Base-by-base conservation (phyloP, 2,888 invertebrate species). In the Belgica antarctica region DNA sequence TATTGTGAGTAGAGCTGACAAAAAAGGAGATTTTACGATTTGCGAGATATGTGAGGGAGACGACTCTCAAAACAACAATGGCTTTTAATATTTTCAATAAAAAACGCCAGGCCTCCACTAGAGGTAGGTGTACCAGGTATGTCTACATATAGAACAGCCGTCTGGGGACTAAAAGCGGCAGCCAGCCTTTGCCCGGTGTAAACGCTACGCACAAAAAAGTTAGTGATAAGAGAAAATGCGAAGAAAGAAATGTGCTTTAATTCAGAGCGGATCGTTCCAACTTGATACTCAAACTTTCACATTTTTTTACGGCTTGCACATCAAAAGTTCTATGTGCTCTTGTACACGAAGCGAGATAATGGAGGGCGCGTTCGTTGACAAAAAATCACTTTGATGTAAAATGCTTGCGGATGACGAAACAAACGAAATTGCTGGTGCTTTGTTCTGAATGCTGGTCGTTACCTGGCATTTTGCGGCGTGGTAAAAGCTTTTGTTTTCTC, bases 321-420 rank as follows among this genome's bases (percentile, higher is more conserved):
- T 25, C 63, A 65, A 41, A 36, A 65, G 15, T 65, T 65, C 31
- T 46, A 27, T 27, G n/a, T n/a, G 25, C 63, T 65, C 46, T 65
- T 65, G 46, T 65, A 27, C 59, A 12, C 12, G 3, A 10, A 24
- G 8, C 12, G 41, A 41, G n/a, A 31, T 4, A 31, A n/a, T 4
- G 10, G n/a, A 41, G 41, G 12, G 7, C 19, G 12, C 22, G 22
- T 52, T 8, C 52, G 52, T 2, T 5, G 22, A 41, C n/a, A 41
- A 41, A 41, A 5, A 41, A 22, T 52, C 52, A 52, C 52, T 52
- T 52, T 52, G 52, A 52, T 52, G 52, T 19, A 52, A n/a, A 52
- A 52, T 19, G 52, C 22, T 52, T n/a, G 2, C 10, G 52, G 22
- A 52, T 52, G 52, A 17, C 5, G 22, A n/a, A 52, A 22, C 52